phyloP scores from a whole-genome alignment of 92 coral and sea anemone genomes.

The Parazoanthus swiftii region DNA sequence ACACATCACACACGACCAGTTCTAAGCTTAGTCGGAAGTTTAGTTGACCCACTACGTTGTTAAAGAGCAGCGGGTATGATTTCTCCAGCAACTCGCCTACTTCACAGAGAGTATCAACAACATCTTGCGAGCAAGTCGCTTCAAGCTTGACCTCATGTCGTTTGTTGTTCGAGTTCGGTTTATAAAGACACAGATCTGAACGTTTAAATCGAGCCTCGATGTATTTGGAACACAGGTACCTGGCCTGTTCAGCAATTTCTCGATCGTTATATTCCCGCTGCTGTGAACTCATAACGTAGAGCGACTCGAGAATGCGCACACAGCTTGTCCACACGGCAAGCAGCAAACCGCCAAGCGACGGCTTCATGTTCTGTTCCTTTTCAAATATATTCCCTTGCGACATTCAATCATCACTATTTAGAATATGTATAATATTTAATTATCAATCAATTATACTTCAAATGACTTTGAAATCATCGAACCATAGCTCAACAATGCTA shows the following conservation, averaged over 20 bases:
- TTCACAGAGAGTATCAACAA: conserved; percentile 61
- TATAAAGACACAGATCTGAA: conserved; percentile 51
- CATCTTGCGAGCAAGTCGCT: conserved; percentile 58
- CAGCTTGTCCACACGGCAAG: conserved; percentile 4
- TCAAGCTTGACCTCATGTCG: not conserved
- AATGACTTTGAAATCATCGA: not conserved
- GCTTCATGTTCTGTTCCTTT: conserved; percentile 11
- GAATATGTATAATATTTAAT: conserved; percentile 18
- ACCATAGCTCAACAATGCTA: not conserved
- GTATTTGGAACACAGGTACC: conserved; percentile 72
- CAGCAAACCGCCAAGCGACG: not conserved
- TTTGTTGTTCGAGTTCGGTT: conserved; percentile 37
- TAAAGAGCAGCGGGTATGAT: conserved; percentile 70
- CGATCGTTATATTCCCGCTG: not conserved
- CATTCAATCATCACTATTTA: conserved; percentile 2
- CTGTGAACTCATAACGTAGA: conserved; percentile 9
- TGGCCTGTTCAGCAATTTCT: conserved; percentile 69
- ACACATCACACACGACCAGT: conserved; percentile 83
- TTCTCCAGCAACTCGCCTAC: conserved; percentile 75
- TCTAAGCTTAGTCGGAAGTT: conserved; percentile 76
- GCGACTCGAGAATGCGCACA: not conserved
- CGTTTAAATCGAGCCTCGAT: conserved; percentile 65
- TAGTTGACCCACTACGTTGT: conserved; percentile 75
- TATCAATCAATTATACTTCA: not conserved
- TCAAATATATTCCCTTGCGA: not conserved